Percentiles rank a stretch among this genome's conserved stretches.
Conservation (phyloP, 1,140 invertebrate genomes). For the Linepithema humile region DNA sequence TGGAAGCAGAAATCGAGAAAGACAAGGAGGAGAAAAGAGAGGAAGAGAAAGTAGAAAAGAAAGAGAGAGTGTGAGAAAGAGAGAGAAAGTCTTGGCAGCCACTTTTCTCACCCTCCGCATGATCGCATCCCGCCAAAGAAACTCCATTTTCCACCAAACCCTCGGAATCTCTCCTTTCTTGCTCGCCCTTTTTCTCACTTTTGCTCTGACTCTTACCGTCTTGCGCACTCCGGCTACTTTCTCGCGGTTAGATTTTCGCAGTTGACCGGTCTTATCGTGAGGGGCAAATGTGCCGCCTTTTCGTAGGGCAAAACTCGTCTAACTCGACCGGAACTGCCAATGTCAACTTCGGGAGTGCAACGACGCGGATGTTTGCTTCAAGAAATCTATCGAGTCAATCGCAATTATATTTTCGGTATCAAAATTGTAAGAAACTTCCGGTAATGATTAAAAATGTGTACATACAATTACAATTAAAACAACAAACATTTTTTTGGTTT, state of each 20-base stretch:
- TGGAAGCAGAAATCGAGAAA: slow-evolving; percentile 9
- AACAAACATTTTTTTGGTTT: background rate
- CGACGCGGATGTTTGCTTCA: background rate
- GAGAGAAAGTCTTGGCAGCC: slow-evolving; percentile 56
- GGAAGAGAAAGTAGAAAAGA: background rate
- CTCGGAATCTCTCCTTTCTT: slow-evolving; percentile 43
- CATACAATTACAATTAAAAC: background rate
- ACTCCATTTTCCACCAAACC: slow-evolving; percentile 73
- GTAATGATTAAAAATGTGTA: background rate
- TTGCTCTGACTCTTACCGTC: slow-evolving; percentile 35
- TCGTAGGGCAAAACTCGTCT: background rate
- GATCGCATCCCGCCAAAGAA: slow-evolving; percentile 68
- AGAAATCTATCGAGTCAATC: background rate
- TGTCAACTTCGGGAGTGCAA: background rate
- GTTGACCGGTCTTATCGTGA: background rate
- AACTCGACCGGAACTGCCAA: slow-evolving; percentile 3
- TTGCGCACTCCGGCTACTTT: slow-evolving; percentile 7
- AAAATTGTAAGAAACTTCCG: background rate
- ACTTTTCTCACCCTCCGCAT: slow-evolving; percentile 68
- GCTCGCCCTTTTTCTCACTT: slow-evolving; percentile 55
- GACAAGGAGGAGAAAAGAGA: background rate
- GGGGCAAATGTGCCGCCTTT: background rate
- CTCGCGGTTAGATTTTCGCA: slow-evolving; percentile 52
- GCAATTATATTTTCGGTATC: background rate
- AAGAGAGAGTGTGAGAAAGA: slow-evolving; percentile 6